phyloP scores from a whole-genome alignment of 1,140 invertebrate species.

The Caerostris extrusa region DNA sequence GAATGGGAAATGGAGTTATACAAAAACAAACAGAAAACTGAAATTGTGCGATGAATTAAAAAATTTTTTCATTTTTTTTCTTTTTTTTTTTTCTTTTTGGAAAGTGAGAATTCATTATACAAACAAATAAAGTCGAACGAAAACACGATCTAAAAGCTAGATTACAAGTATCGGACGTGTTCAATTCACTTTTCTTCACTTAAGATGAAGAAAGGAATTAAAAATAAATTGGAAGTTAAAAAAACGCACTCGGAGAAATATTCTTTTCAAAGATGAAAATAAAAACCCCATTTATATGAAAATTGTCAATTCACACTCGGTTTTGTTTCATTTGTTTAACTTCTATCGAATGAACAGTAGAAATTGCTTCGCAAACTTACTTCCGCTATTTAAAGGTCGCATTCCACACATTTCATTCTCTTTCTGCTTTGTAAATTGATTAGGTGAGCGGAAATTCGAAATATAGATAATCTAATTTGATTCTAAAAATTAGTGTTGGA shows the following conservation, averaged over 20 bases:
- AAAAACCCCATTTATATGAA: conserved; percentile 76
- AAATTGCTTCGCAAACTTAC: conserved; percentile 17
- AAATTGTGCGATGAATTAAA: conserved; percentile 17
- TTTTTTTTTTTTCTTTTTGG: too few relatives aligned
- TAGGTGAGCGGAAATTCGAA: too few relatives aligned
- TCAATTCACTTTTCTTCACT: conserved; percentile 47
- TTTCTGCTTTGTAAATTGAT: too few relatives aligned
- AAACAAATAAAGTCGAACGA: conserved; percentile 76
- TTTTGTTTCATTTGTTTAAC: conserved; percentile 76
- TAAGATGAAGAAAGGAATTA: conserved; percentile 67
- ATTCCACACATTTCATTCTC: background rate
- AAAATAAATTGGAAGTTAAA: conserved; percentile 40
- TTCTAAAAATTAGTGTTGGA: too few relatives aligned
- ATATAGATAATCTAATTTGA: too few relatives aligned
- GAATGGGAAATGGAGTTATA: conserved; percentile 6
- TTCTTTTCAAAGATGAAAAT: conserved; percentile 44
- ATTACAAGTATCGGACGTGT: conserved; percentile 54
- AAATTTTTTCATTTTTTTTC: background rate
- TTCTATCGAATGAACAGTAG: conserved; percentile 56
- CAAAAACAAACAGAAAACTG: conserved; percentile 59
- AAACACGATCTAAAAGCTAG: conserved; percentile 63
- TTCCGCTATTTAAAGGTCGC: conserved; percentile 19
- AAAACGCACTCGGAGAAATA: conserved; percentile 60
- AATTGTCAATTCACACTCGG: conserved; percentile 75
- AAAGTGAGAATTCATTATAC: conserved; percentile 54